Evolutionary conservation across 1,140 invertebrate species (phyloP), one percentile per base, ranked within the genome.

Genomic region (Notospermus geniculatus): DNA sequence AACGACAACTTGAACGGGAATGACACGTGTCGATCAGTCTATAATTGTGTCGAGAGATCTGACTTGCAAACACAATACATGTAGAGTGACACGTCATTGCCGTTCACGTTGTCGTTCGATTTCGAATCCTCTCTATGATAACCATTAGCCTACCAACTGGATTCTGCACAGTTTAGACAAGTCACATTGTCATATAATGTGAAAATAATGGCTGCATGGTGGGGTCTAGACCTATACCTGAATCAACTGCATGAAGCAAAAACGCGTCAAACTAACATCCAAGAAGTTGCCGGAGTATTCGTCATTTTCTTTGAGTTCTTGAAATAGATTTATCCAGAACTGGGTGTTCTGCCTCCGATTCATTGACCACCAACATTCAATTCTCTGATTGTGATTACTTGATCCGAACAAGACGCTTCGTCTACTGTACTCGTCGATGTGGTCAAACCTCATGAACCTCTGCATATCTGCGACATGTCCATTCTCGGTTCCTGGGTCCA

Each of bases 331-430:
- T 1, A 62, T 30, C 39, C 60, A 66, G 45, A 57, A 62, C 41
- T 63, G 57, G 30, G 27, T 30, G 23, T 29, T 54, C 39, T 63
- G 36, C 23, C 50, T 61, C 28, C 64, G 36, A 11, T 63, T 54
- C 15, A 60, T 60, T 15, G 58, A 46, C 66, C 66, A 67, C 66
- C 66, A 69, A 5, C 23, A 15, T 29, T n/a, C n/a, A n/a, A 62
- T 67, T 36, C 62, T 15, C 27, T 67, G 58, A 19, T 58, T 62
- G 11, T n/a, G 23, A 22, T 58, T 36, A 36, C 32, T 36, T 36
- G 32, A 36, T 36, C 32, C 32, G 15, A 7, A 36, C 15, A 36
- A 4, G 32, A 36, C 32, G 15, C 32, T 36, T 36, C 32, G 32
- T 15, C 32, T 36, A 15, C 32, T 36, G 32, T 7, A 36, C 32